Base-by-base conservation (phyloP, 2,888 invertebrate genomes). In the Hipparchia sbordonii region DNA sequence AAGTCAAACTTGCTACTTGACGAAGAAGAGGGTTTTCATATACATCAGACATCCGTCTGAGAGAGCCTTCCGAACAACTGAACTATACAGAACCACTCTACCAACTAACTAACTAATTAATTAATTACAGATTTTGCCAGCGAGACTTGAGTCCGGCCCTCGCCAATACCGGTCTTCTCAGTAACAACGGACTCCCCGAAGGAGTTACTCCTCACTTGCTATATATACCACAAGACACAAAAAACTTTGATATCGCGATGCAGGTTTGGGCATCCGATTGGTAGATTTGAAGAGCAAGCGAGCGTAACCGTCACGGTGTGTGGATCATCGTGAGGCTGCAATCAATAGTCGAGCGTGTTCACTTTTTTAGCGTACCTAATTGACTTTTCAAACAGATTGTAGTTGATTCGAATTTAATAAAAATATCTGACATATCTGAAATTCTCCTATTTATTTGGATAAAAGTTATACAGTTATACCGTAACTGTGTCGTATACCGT, bases 81-180 rank as follows among this genome's bases (percentile, higher is more conserved):
- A 83, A 76, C 82, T 84, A 86, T 83, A 86, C 85, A 84, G 82
- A 81, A 83, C 90, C 90, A 76, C 91, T 91, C 91, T 90, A 91
- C 90, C 81, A 83, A 82, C 82, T 80, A 86, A 87, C 90, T 82
- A 84, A 82, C 82, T 79, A 86, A 87, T 86, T 85, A 85, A 83
- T 82, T 83, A 85, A 82, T 82, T 84, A 82, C 83, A 82, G 84
- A 83, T 79, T 77, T 83, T 76, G 79, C 75, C 73, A 90, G 91
- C 92, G 91, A 92, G 91, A 79, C 80, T 90, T 91, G 85, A 86
- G 91, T 89, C 92, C 90, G 92, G 90, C 88, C 83, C 90, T 92
- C 91, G 90, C 91, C 79, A 90, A 78, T 81, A 86, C 91, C 91
- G 89, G 90, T 90, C 91, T 92, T 92, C 92, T 82, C 85, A 87